Percentiles rank a stretch among this genome's conserved stretches.
These are phyloP conservation scores for Dyspetes luteomarginatus DNA, from an alignment of 2,888 invertebrate species.

Conservation along the genomic window DNA sequence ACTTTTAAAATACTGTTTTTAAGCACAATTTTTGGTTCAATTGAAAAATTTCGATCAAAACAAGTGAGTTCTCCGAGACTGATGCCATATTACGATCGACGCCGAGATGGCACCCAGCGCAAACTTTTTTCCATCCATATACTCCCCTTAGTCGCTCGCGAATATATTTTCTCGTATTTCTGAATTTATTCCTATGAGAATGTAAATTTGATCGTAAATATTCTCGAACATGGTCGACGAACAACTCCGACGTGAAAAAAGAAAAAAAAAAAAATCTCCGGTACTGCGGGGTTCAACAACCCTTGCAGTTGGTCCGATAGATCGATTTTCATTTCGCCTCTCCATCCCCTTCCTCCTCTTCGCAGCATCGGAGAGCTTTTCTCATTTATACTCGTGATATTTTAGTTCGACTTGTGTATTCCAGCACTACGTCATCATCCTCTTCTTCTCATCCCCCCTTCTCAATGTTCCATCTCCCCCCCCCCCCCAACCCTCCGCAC, in stretches of 20 bases:
- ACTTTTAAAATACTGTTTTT: not conserved
- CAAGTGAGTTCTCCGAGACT: not conserved
- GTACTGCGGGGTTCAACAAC: slow-evolving; percentile 29
- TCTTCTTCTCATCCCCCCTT: slow-evolving; percentile 2
- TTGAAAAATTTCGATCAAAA: not conserved
- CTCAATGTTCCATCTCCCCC: not conserved
- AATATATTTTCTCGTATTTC: slow-evolving; percentile 10
- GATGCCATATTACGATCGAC: not conserved
- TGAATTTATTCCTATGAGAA: slow-evolving; percentile 5
- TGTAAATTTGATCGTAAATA: slow-evolving; percentile 13
- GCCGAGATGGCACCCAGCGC: not conserved
- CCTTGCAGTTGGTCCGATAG: slow-evolving; percentile 36
- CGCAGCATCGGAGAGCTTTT: slow-evolving; percentile 1
- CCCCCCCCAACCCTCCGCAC: not conserved
- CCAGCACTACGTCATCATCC: not conserved
- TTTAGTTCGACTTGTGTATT: not conserved
- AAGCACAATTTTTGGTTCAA: not conserved
- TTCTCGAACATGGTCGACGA: not conserved
- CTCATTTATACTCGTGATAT: not conserved
- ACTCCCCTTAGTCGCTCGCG: no score
- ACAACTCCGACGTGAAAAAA: not conserved
- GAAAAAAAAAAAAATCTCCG: no score
- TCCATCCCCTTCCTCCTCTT: not conserved
- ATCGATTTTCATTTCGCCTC: slow-evolving; percentile 32
- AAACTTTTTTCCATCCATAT: not conserved